Conservation (phyloP, 2,888 invertebrate species). For the Leucozona laternaria region DNA sequence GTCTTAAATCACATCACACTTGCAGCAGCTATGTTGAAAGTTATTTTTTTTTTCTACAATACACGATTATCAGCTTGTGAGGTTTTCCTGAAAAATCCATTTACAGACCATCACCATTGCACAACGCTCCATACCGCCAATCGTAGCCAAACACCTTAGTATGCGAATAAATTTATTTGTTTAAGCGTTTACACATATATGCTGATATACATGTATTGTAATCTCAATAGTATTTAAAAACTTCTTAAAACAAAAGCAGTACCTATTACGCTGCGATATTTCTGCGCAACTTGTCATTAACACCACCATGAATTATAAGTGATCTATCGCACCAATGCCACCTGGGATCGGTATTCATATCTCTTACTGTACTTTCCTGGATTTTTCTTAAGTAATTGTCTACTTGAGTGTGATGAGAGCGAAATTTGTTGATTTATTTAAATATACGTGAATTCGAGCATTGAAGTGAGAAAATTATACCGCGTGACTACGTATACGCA, state of each 20-base stretch:
- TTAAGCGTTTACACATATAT: slow-evolving; percentile 39
- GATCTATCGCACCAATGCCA: slow-evolving; percentile 42
- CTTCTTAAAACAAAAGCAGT: not conserved
- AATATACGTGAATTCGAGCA: not conserved
- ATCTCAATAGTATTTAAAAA: too few species aligned
- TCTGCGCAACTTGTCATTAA: slow-evolving; percentile 54
- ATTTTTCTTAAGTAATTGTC: slow-evolving; percentile 61
- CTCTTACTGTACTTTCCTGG: slow-evolving; percentile 53
- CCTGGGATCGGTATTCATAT: slow-evolving; percentile 27
- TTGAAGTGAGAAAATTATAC: not conserved
- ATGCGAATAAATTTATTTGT: not conserved
- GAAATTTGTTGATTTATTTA: slow-evolving; percentile 39
- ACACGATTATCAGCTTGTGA: slow-evolving; percentile 45
- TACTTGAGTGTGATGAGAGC: slow-evolving; percentile 45
- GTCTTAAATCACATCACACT: slow-evolving; percentile 18
- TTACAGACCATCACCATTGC: slow-evolving; percentile 4
- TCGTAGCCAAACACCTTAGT: not conserved
- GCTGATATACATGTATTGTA: too few species aligned
- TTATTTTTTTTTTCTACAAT: slow-evolving; percentile 17
- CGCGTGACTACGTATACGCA: not conserved
- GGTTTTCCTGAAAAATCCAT: slow-evolving; percentile 54
- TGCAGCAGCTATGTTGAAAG: slow-evolving; percentile 12
- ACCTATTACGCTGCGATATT: not conserved
- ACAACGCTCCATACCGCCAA: not conserved
- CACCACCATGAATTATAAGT: not conserved